Conservation (phyloP, 2,888 invertebrate genomes). For the Eupelmus urozonus region DNA sequence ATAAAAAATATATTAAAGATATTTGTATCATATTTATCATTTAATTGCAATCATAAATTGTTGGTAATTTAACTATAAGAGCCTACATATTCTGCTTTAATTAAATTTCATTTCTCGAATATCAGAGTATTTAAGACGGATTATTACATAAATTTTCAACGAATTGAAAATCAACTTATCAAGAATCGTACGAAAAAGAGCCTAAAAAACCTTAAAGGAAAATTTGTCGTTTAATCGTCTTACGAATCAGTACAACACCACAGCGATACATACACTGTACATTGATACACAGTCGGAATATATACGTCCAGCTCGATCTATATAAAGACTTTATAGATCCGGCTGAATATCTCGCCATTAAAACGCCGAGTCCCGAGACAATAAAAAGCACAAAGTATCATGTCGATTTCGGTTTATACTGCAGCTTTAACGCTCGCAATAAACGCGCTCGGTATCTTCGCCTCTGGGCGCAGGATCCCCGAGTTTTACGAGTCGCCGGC, state of each 20-base stretch:
- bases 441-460: not conserved
- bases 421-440: conserved; percentile 5
- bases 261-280: too few species aligned
- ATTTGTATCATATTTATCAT: too few species aligned
- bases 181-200: not conserved
- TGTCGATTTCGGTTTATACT: not conserved
- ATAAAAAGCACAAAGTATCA: not conserved
- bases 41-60: too few species aligned
- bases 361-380: not conserved
- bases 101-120: not conserved
- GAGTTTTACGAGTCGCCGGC: not conserved
- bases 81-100: too few species aligned
- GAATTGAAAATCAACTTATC: not conserved
- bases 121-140: not conserved
- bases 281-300: too few species aligned
- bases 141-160: not conserved
- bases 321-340: not conserved
- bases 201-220: too few species aligned
- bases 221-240: not conserved
- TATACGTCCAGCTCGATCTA: conserved; percentile 2
- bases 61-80: too few species aligned
- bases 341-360: conserved; percentile 7
- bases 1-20: too few species aligned
- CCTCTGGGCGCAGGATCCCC: not conserved
- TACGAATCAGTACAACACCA: not conserved